These are phyloP conservation scores for Halictus rubicundus DNA, from an alignment of 1,140 invertebrate genomes.

Conservation along the genomic window DNA sequence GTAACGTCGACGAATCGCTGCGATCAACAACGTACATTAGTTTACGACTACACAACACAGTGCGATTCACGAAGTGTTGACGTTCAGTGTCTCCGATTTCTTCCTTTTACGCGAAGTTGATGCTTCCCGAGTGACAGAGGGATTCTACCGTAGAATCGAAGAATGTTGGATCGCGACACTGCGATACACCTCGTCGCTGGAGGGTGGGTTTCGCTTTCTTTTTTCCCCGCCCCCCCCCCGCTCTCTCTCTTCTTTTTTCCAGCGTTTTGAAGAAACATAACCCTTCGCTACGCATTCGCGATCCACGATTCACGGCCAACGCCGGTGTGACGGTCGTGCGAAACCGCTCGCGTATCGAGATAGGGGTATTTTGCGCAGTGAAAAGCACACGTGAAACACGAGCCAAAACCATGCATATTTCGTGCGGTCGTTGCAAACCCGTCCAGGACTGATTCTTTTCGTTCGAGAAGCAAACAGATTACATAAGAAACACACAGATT, in stretches of 20 bases:
- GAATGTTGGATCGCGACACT: constrained; percentile 89
- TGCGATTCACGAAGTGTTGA: constrained; percentile 1
- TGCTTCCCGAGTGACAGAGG: constrained; percentile 44
- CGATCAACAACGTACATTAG: neutral
- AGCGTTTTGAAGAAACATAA: neutral
- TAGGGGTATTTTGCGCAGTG: neutral
- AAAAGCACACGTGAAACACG: neutral
- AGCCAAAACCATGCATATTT: neutral
- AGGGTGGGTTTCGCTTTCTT: constrained; percentile 84
- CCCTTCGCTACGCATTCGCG: neutral
- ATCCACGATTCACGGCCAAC: neutral
- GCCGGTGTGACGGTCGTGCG: neutral
- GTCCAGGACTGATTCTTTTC: neutral
- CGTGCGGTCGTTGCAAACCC: neutral
- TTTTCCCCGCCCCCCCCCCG: neutral
- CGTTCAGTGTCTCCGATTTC: constrained; percentile 9
- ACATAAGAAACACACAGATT: neutral
- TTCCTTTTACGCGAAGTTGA: constrained; percentile 39
- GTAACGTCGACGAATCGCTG: neutral
- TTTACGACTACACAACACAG: neutral
- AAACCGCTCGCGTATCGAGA: neutral
- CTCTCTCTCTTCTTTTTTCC: neutral
- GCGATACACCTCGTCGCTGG: constrained; percentile 92
- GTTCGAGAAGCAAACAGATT: neutral
- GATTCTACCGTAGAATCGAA: constrained; percentile 39